Conservation (phyloP, 37 sponge, comb jelly and placozoan genomes). For the Bolinopsis microptera region DNA sequence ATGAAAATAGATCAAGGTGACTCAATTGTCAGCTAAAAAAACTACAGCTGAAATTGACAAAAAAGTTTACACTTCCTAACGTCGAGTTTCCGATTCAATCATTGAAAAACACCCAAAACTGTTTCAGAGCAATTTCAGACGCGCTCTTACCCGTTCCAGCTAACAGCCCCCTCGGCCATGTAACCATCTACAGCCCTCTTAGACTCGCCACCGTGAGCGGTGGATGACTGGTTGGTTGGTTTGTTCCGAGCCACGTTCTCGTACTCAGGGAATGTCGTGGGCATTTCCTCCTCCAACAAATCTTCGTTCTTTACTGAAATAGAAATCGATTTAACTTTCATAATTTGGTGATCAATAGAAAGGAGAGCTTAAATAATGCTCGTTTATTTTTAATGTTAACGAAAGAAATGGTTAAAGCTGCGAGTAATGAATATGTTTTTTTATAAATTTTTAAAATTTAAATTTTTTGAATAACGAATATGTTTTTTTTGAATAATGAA, state of each 20-base stretch:
- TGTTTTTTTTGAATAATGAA: too few relatives aligned
- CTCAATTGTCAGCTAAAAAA: too few relatives aligned
- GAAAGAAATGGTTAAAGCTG: too few relatives aligned
- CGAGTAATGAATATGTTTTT: too few relatives aligned
- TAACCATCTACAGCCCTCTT: slow-evolving; percentile 47
- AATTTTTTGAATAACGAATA: neutral
- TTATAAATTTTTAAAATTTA: too few relatives aligned
- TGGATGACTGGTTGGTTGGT: neutral
- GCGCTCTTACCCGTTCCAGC: neutral
- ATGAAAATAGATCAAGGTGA: too few relatives aligned
- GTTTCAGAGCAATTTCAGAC: too few relatives aligned
- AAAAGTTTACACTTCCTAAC: too few relatives aligned
- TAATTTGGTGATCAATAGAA: neutral
- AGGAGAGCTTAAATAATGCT: neutral
- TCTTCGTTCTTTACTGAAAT: slow-evolving; percentile 14
- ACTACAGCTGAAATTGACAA: too few relatives aligned
- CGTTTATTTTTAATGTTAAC: too few relatives aligned
- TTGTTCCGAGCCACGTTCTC: slow-evolving; percentile 36
- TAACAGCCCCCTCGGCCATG: neutral
- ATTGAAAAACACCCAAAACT: neutral
- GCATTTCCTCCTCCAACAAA: slow-evolving; percentile 29
- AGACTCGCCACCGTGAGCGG: neutral
- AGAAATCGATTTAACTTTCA: neutral
- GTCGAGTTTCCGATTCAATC: too few relatives aligned
- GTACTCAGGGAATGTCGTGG: neutral